Evolutionary conservation across 2,888 invertebrate species (phyloP), one percentile per base, ranked within the genome.

Genomic region (Stenurella melanura): DNA sequence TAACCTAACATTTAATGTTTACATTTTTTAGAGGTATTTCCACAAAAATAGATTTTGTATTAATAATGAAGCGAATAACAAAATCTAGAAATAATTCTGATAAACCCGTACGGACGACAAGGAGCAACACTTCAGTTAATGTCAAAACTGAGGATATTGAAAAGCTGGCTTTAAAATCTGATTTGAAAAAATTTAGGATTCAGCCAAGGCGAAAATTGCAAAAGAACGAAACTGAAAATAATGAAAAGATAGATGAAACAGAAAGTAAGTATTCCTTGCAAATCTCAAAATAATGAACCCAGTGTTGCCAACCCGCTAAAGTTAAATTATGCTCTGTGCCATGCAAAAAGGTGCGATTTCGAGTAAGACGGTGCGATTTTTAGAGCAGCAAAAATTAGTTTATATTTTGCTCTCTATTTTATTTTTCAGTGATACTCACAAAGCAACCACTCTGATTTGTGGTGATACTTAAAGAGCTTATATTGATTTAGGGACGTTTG

Each of bases 151-250:
- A 58, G 1, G 11, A 58, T 58, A 7, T 57, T 19, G 21, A 58
- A 18, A 58, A 58, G 21, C 0, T 5, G 12, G 1, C 1, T 4
- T 18, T 58, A 57, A 69, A 50, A 56, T 2, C 30, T n/a, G 61
- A 61, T 15, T 30, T 61, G 12, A n/a, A 58, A 68, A 68, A 68
- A 57, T 68, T 68, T 68, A 56, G 56, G 34, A 21, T 57, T 56
- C 56, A 57, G 11, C 2, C 30, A 57, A 68, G 18, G 34, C 34
- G 17, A 18, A 68, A 68, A 68, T 34, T 68, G 56, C 56, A 19
- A n/a, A n/a, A n/a, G n/a, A n/a, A n/a, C n/a, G n/a, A n/a, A 66
- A n/a, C n/a, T n/a, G n/a, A n/a, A n/a, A 42, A 50, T 67, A 5
- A 67, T 9, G 17, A 66, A 66, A 42, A 12, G 11, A 50, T 15